Evolutionary conservation across 2,113 vertebrate species (phyloP).

Genomic region (Oryctolagus cuniculus): DNA sequence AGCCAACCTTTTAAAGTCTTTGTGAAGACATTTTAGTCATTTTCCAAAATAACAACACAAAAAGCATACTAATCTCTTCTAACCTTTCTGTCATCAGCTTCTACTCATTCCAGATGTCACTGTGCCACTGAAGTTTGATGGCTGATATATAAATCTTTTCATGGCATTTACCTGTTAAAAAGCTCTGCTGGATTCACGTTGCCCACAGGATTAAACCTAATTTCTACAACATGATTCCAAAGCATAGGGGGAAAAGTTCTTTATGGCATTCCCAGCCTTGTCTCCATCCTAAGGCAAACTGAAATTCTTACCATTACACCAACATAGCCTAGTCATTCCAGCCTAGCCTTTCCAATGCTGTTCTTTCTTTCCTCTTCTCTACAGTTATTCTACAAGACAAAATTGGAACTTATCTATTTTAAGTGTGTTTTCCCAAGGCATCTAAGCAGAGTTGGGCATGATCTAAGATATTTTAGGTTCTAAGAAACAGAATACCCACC

Average conservation of each 20-base stretch:
- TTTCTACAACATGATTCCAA: neutral
- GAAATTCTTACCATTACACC: neutral
- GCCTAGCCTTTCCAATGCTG: neutral
- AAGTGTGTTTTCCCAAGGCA: neutral
- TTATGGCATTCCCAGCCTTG: neutral
- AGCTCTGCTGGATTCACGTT: neutral
- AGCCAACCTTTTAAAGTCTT: neutral
- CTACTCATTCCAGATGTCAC: neutral
- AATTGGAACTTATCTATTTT: neutral
- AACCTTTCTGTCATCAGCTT: neutral
- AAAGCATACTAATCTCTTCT: neutral
- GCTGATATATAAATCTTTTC: neutral
- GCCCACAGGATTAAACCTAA: neutral
- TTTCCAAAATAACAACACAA: neutral
- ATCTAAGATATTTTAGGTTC: neutral
- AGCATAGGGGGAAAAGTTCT: neutral
- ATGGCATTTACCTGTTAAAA: neutral
- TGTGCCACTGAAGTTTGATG: neutral
- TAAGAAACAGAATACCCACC: neutral
- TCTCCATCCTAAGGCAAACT: neutral
- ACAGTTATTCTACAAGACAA: neutral
- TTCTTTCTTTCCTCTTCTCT: neutral
- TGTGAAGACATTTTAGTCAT: neutral
- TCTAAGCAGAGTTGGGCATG: neutral
- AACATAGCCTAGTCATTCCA: no score